Base-by-base conservation (phyloP, 2,113 vertebrate species). In the Anoura caudifer region DNA sequence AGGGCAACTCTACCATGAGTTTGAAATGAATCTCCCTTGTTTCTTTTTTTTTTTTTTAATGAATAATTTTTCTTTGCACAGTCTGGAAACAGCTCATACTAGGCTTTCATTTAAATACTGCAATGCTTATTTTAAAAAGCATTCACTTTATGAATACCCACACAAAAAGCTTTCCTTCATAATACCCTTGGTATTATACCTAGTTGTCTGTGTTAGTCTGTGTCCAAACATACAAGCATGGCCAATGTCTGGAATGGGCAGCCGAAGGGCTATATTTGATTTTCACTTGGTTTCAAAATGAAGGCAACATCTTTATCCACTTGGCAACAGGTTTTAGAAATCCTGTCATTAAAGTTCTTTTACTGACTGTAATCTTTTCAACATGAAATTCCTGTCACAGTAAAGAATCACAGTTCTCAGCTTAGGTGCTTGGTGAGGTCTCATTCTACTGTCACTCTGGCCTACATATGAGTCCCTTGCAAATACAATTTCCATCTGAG, bases 121-220 rank as follows among this genome's bases (percentile, higher is more conserved):
- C n/a, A 84, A 59, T 84, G 54, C 38, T 87, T 94, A 87, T 89
- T 87, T 90, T 86, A 17, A 91, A 90, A 90, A 86, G 22, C 33
- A 52, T 92, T 85, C 73, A 13, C 31, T 90, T 90, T 92, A 70
- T 67, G 45, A 90, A 6, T 61, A 72, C 54, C 83, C 69, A 38
- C 86, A 96, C 89, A 59, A 89, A 93, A 95, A 54, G 31, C 65
- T 82, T 79, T 87, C 24, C 45, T 86, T 94, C 72, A 75, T 41
- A 94, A 87, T 45, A 61, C 45, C 65, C 3, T 89, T 82, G 33
- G 47, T 65, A 73, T 41, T 82, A 69, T 91, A 87, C 31, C 54
- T 93, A 63, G 56, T 95, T 97, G 54, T 94, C 8, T 61, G 47
- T 81, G 45, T 77, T 87, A 95, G 91, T 96, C 91, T 83, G 17